Evolutionary conservation across 2,113 vertebrate genomes (phyloP).

Genomic region (Serilophus lunatus): DNA sequence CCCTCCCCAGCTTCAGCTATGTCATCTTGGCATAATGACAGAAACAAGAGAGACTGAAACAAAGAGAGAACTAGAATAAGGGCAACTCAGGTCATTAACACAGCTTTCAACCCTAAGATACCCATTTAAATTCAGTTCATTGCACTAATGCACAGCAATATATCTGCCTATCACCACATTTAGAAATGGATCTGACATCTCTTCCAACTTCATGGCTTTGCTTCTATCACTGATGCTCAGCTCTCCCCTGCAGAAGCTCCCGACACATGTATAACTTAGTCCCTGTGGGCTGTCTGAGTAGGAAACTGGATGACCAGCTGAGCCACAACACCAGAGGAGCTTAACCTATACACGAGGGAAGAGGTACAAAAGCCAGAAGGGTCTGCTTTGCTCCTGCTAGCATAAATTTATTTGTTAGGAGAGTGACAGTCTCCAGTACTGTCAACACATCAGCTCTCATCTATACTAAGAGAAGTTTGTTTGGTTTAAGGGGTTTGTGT

Average conservation of each 20-base stretch:
- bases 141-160: background rate
- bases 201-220: background rate
- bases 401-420: background rate
- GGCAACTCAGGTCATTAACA: background rate
- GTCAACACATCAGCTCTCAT: background rate
- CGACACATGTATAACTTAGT: background rate
- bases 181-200: constrained; percentile 7
- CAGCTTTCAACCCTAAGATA: background rate
- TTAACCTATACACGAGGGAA: background rate
- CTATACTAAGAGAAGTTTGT: background rate
- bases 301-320: constrained; percentile 11
- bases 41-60: background rate
- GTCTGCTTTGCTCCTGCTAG: background rate
- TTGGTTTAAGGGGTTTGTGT: background rate
- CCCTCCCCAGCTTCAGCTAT: background rate
- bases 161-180: background rate
- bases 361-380: background rate
- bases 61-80: background rate
- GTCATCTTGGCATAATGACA: background rate
- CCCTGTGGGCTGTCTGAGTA: background rate
- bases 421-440: background rate
- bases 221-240: background rate
- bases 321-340: background rate
- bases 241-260: background rate
- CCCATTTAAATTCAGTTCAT: constrained; percentile 8